A percentile compares a stretch with the other conserved stretches of the same genome.
Conservation (phyloP, 2,113 vertebrate genomes). For the Sardina pilchardus region DNA sequence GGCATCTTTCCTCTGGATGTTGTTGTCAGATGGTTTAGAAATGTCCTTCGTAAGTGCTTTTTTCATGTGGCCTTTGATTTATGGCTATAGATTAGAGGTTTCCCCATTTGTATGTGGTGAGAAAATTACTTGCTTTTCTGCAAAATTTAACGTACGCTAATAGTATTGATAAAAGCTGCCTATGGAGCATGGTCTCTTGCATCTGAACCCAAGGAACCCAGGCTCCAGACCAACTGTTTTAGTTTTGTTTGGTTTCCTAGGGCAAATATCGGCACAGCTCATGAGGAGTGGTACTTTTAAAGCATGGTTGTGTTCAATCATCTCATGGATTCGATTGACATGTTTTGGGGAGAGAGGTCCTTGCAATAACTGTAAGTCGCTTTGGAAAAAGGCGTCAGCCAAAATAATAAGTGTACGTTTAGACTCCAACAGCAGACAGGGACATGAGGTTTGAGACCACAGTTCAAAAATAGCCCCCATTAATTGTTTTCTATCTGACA, state of each 20-base stretch:
- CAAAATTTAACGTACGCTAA: neutral
- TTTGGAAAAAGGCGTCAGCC: too few relatives aligned
- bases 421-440: neutral
- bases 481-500: neutral
- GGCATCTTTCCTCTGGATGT: slow-evolving; percentile 22
- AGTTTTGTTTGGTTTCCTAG: neutral
- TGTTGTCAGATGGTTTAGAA: neutral
- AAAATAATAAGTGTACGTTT: too few relatives aligned
- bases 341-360: neutral
- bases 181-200: neutral
- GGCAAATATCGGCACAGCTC: neutral
- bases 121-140: neutral
- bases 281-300: neutral
- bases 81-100: neutral
- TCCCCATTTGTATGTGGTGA: neutral
- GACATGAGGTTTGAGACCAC: neutral
- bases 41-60: neutral
- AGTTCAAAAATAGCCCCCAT: neutral
- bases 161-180: neutral
- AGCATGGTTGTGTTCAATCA: neutral
- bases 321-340: neutral
- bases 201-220: neutral
- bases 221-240: neutral
- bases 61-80: slow-evolving; percentile 28
- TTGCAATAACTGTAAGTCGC: neutral